Base-by-base conservation (phyloP, 2,888 invertebrate species). In the Cheilosia pagana region DNA sequence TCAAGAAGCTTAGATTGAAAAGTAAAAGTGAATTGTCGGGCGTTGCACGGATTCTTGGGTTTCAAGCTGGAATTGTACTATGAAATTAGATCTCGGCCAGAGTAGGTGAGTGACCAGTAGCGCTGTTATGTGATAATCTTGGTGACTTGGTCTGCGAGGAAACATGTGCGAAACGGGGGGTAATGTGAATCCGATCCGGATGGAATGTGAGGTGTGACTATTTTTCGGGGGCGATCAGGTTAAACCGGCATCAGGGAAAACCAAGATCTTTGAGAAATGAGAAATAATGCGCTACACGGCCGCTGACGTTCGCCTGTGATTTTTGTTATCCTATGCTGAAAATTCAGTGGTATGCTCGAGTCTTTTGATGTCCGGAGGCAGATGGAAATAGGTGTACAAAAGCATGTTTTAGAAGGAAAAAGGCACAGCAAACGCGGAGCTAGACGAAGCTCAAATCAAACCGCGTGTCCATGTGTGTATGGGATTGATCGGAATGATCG, bases 1-100 rank as follows among this genome's bases (percentile, higher is more conserved):
- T 63, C 67, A 67, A 63, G 59, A 71, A 67, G 71, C 67, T 67
- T 68, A 52, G 65, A 67, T 35, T 65, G 7, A 57, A 85, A 85
- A 85, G 81, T 75, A 85, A 85, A 85, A 85, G 85, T 79, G 50
- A 71, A 50, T 43, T 21, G 35, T 14, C 31, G 65, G 50, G 14
- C 43, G 50, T 31, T 59, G 23, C 14, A 45, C 39, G 45, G 39
- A 45, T 81, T 81, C 81, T 81, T 59, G 48, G 53, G 55, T 85
- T 81, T 85, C 65, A 67, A 55, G 21, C 45, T 31, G 43, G 70
- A 52, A 55, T 50, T 19, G n/a, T n/a, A 19, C 8, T 45, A 65
- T 81, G 81, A 71, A 85, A 81, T 71, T 55, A 31, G 53, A 83
- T 75, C 57, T 35, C 2, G 10, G 41, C 50, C 35, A 3, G 55